Conservation (phyloP, 2,113 vertebrate genomes). For the Haplochromis vanheusdeni region DNA sequence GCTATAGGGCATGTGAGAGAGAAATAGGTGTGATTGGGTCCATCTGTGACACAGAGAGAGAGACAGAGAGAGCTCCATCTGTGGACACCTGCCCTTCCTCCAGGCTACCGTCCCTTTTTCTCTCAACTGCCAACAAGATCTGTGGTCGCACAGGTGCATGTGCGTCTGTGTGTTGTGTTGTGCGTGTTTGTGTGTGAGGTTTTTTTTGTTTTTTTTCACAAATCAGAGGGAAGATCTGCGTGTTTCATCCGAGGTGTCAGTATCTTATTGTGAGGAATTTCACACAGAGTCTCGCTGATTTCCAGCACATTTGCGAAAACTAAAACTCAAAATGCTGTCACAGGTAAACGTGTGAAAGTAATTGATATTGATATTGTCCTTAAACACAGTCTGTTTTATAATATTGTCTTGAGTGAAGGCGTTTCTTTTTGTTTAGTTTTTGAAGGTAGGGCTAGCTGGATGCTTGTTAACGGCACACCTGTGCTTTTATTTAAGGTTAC, state of each 20-base stretch:
- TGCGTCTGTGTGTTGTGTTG: conserved; percentile 3
- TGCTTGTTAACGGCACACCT: background rate
- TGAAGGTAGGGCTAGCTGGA: background rate
- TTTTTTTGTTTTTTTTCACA: background rate
- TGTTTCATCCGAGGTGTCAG: background rate
- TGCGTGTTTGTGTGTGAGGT: conserved; percentile 2
- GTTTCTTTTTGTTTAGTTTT: background rate
- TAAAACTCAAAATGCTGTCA: background rate
- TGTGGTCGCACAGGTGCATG: conserved; percentile 44
- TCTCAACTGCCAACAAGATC: conserved; percentile 52
- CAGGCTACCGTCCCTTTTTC: conserved; percentile 36
- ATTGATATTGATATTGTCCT: background rate
- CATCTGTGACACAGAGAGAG: conserved; percentile 54
- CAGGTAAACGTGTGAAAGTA: background rate
- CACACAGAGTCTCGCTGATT: background rate
- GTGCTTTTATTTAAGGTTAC: background rate
- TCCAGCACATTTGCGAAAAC: background rate
- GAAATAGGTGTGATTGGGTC: conserved; percentile 64
- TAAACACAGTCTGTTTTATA: background rate
- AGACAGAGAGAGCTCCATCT: conserved; percentile 51
- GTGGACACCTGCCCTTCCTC: conserved; percentile 66
- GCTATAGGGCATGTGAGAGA: conserved; percentile 56
- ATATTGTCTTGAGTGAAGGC: background rate
- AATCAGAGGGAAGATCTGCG: background rate
- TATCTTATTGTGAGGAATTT: background rate